Percentiles rank a stretch among this genome's conserved stretches.
Conservation (phyloP, 2,888 invertebrate genomes). For the Drosophila neoperkinsi region DNA sequence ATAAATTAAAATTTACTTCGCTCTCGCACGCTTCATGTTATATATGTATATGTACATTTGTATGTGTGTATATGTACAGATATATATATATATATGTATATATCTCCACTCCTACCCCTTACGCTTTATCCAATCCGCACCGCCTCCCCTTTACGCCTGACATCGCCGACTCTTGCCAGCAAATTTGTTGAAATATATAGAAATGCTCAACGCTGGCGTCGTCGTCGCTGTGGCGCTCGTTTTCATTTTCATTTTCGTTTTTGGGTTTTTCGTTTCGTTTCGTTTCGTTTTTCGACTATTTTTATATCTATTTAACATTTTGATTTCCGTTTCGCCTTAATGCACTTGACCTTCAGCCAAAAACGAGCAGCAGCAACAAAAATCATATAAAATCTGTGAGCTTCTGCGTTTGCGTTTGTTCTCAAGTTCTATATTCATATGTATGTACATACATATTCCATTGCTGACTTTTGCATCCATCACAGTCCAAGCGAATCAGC, state of each 20-base stretch:
- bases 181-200: constrained; percentile 29
- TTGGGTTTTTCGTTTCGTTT: constrained; percentile 36
- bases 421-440: constrained; percentile 36
- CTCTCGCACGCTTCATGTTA: constrained; percentile 58
- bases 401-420: constrained; percentile 20
- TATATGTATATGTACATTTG: background rate
- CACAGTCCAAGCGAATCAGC: constrained; percentile 44
- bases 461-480: constrained; percentile 15
- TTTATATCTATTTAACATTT: constrained; percentile 71
- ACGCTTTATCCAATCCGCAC: background rate
- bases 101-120: background rate
- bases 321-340: constrained; percentile 80
- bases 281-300: constrained; percentile 53
- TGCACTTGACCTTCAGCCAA: constrained; percentile 76
- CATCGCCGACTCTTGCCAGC: background rate
- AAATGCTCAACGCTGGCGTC: constrained; percentile 19
- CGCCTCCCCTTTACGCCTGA: background rate
- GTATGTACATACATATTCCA: constrained; percentile 7
- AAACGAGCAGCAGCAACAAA: constrained; percentile 15
- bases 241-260: constrained; percentile 30
- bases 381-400: constrained; percentile 17
- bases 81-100: background rate
- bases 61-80: accelerated
- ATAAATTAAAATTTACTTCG: constrained; percentile 74
- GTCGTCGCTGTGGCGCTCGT: constrained; percentile 30